Percentiles rank a stretch among this genome's conserved stretches.
phyloP scores from a whole-genome alignment of 2,797 vertebrate genomes.

The Aotus griseimembra region DNA sequence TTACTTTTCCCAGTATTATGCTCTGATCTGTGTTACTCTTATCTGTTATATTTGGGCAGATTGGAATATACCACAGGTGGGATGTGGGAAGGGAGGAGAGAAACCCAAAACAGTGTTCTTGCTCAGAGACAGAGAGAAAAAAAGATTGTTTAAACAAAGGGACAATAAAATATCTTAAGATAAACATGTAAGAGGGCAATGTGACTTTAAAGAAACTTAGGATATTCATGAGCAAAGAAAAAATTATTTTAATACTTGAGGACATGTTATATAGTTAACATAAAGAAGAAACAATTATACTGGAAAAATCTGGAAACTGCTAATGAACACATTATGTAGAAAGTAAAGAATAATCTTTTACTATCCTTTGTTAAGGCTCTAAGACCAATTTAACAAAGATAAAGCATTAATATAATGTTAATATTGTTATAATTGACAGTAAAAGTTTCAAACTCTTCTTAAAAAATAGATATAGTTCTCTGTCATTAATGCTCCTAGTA shows the following conservation, averaged over 20 bases:
- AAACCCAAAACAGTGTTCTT: no score
- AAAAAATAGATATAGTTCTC: background rate
- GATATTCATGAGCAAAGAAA: background rate
- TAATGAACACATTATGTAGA: background rate
- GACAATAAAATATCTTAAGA: background rate
- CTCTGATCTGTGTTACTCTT: no score
- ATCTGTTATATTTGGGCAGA: no score
- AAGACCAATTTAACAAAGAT: background rate
- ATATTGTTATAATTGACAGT: background rate
- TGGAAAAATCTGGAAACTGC: background rate
- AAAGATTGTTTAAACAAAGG: no score
- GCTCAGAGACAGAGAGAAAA: no score
- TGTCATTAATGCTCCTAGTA: background rate
- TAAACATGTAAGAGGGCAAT: background rate
- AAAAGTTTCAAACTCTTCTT: background rate
- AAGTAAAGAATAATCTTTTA: background rate
- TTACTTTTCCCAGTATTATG: no score
- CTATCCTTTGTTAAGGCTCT: background rate
- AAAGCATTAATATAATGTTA: background rate
- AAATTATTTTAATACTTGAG: background rate
- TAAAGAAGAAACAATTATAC: background rate
- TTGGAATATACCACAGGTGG: no score
- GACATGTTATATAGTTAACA: background rate
- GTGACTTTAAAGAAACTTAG: background rate
- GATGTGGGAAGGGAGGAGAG: no score